These are phyloP conservation scores for Drosophila paranaensis DNA, from an alignment of 2,888 invertebrate species.

Conservation along the genomic window DNA sequence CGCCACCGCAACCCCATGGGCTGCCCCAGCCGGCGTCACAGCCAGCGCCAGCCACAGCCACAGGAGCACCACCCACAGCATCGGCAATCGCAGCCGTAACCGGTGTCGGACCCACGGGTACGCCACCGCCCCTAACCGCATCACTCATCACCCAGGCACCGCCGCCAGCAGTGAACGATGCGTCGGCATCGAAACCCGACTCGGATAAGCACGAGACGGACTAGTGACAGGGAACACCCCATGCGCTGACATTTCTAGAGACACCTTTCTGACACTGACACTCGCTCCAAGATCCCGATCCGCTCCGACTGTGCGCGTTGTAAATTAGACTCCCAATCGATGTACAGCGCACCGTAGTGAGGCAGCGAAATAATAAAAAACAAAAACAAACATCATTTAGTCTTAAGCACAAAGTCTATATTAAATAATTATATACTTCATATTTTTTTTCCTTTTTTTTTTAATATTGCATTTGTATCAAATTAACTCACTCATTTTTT, in stretches of 20 bases:
- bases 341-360: constrained; percentile 26
- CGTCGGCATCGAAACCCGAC: constrained; percentile 67
- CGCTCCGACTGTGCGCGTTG: constrained; percentile 19
- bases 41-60: constrained; percentile 37
- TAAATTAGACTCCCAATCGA: constrained; percentile 32
- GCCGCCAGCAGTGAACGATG: constrained; percentile 42
- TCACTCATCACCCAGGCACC: constrained; percentile 37
- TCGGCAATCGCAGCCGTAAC: constrained; percentile 33
- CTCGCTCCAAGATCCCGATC: constrained; percentile 10
- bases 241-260: neutral
- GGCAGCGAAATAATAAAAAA: neutral
- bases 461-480: constrained; percentile 26
- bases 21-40: constrained; percentile 43
- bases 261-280: neutral
- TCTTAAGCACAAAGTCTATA: constrained; percentile 31
- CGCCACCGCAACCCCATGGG: constrained; percentile 26
- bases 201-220: constrained; percentile 83
- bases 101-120: constrained; percentile 1
- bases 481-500: constrained; percentile 29
- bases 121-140: constrained; percentile 17
- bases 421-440: constrained; percentile 8
- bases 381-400: constrained; percentile 19
- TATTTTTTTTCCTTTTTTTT: constrained; percentile 14
- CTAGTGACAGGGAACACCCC: constrained; percentile 38
- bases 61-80: constrained; percentile 46